Percentiles rank a stretch among this genome's conserved stretches.
These are phyloP conservation scores for Octodon degus DNA, from an alignment of 2,113 vertebrate genomes.

Conservation along the genomic window DNA sequence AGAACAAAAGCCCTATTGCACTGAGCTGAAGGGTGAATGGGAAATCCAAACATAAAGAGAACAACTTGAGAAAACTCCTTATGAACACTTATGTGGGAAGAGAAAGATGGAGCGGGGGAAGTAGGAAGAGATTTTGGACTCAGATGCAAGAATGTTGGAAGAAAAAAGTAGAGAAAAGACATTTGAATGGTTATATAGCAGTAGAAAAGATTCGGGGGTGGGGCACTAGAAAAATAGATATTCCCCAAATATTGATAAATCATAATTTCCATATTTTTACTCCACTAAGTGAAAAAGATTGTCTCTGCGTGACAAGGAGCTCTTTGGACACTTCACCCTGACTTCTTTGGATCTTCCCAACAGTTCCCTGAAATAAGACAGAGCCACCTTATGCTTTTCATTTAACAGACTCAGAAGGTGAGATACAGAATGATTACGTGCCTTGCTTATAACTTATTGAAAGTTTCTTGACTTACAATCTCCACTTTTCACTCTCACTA, in stretches of 20 bases:
- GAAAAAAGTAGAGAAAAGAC: neutral
- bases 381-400: neutral
- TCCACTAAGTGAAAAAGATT: neutral
- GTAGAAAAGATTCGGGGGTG: neutral
- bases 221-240: neutral
- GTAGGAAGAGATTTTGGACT: neutral
- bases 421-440: neutral
- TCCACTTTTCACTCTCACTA: neutral
- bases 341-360: neutral
- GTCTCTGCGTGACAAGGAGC: neutral
- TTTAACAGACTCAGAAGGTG: neutral
- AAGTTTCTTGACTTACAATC: neutral
- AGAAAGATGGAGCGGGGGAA: neutral
- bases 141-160: neutral
- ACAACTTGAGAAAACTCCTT: neutral
- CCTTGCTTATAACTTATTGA: neutral
- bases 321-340: neutral
- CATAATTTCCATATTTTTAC: neutral
- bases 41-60: neutral
- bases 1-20: conserved; percentile 31
- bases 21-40: conserved; percentile 20
- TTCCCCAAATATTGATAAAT: conserved; percentile 5
- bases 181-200: neutral
- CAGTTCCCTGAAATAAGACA: neutral
- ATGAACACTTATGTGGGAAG: neutral